Percentiles rank a stretch among this genome's conserved stretches.
These are phyloP conservation scores for Urocitellus parryii DNA, from an alignment of 2,113 vertebrate species.

Conservation along the genomic window DNA sequence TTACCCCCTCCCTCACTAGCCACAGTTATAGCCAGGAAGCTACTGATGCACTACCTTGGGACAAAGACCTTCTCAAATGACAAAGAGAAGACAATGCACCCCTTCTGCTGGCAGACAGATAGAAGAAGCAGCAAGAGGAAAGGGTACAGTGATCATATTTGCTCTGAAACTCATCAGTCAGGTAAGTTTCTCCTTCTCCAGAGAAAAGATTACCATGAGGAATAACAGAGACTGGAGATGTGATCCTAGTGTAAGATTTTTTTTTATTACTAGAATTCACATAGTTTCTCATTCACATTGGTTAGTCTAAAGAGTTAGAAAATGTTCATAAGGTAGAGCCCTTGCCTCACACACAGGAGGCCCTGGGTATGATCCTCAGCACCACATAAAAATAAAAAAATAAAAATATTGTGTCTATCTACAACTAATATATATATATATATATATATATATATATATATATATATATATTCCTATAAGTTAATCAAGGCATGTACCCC, in stretches of 20 bases:
- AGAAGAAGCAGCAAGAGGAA: not conserved
- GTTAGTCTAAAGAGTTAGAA: not conserved
- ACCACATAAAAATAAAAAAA: no score
- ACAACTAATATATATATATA: no score
- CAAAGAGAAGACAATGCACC: not conserved
- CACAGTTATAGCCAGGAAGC: not conserved
- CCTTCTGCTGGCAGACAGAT: not conserved
- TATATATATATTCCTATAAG: not conserved
- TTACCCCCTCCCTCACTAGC: no score
- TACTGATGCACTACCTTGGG: not conserved
- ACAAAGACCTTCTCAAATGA: not conserved
- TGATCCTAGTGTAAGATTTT: fast-evolving
- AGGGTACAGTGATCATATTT: not conserved
- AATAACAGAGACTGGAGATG: not conserved
- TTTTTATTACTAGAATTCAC: not conserved
- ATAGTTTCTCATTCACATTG: not conserved
- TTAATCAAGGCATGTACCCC: not conserved
- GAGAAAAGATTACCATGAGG: not conserved
- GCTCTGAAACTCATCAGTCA: not conserved
- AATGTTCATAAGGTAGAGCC: no score
- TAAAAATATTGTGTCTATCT: no score
- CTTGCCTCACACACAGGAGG: no score
- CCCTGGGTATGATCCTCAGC: no score
- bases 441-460: no score
- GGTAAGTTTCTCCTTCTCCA: not conserved